Evolutionary conservation across 2,888 invertebrate species (phyloP).

Genomic region (Idaea aversata): DNA sequence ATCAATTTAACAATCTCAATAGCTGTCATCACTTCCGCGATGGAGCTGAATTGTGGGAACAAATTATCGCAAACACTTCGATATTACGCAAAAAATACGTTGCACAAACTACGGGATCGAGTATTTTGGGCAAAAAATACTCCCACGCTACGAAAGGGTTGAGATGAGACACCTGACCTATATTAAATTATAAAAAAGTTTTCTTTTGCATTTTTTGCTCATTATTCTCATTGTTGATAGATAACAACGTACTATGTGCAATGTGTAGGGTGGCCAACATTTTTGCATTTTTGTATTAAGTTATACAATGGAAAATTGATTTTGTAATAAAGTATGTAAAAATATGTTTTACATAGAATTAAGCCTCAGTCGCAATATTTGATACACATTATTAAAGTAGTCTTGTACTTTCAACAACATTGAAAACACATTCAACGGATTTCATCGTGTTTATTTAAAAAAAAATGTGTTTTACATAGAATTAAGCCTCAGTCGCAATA

Average conservation of each 20-base stretch:
- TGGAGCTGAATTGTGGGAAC: conserved; percentile 71
- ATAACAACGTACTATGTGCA: conserved; percentile 53
- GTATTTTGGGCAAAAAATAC: conserved; percentile 57
- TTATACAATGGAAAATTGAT: too few relatives aligned
- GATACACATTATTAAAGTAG: neutral
- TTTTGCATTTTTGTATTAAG: conserved; percentile 5
- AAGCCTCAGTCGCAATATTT: neutral
- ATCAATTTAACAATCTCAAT: conserved; percentile 56
- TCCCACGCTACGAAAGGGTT: conserved; percentile 79
- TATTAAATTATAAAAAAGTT: conserved; percentile 67
- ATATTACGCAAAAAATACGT: conserved; percentile 58
- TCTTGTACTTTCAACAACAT: neutral
- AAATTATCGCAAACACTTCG: conserved; percentile 79
- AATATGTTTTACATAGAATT: neutral
- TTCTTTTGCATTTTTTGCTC: conserved; percentile 72
- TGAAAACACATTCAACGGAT: conserved; percentile 3
- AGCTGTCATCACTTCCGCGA: conserved; percentile 75
- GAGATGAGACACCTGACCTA: conserved; percentile 78
- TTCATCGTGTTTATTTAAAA: too few relatives aligned
- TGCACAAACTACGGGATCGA: conserved; percentile 58
- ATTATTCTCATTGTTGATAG: conserved; percentile 57
- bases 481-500: too few relatives aligned
- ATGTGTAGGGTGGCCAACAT: conserved; percentile 46
- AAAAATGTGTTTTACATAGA: neutral
- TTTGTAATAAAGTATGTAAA: too few relatives aligned